These are phyloP conservation scores for Erethizon dorsatum DNA, from an alignment of 2,797 vertebrate genomes.

Conservation along the genomic window DNA sequence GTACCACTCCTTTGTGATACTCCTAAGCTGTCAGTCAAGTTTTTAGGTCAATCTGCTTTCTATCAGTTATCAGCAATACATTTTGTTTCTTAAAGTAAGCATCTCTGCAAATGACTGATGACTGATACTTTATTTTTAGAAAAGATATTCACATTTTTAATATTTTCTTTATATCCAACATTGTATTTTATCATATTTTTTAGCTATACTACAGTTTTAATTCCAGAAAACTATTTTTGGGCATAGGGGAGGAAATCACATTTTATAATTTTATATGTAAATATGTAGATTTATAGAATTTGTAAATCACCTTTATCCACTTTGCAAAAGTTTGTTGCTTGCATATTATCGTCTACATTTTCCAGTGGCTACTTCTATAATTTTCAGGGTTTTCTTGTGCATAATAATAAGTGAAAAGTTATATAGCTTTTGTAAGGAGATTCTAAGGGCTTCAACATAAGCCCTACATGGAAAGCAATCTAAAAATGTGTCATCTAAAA, in stretches of 20 bases:
- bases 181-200: background rate
- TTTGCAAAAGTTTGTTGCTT: background rate
- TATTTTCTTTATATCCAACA: constrained; percentile 28
- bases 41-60: constrained; percentile 16
- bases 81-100: constrained; percentile 56
- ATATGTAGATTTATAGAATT: constrained; percentile 51
- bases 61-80: background rate
- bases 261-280: constrained; percentile 17
- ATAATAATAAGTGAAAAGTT: constrained; percentile 5
- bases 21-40: background rate
- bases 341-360: background rate
- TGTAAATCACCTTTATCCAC: constrained; percentile 4
- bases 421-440: constrained; percentile 53
- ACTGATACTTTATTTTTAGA: background rate
- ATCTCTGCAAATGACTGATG: background rate
- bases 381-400: constrained; percentile 20
- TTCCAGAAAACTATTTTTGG: constrained; percentile 39
- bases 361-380: background rate
- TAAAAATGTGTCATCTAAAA: constrained; percentile 68
- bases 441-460: constrained; percentile 31
- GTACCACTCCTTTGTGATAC: background rate
- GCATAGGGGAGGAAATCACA: background rate
- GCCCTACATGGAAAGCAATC: constrained; percentile 16
- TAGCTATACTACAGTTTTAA: background rate
- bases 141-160: background rate